Conservation (phyloP, 1,140 invertebrate species). For the Caenorhabditis latens region DNA sequence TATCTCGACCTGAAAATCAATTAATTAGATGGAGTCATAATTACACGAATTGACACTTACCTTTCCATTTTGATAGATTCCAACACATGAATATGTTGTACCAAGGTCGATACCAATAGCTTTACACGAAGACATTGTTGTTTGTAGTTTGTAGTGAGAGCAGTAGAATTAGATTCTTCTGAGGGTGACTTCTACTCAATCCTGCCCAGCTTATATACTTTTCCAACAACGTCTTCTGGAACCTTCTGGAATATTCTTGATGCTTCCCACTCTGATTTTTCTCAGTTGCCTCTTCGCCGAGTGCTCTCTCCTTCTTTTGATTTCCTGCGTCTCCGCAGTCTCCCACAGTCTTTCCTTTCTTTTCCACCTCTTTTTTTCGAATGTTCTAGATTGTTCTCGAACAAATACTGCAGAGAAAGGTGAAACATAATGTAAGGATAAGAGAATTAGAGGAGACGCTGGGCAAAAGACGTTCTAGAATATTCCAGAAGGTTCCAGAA, state of each 20-base stretch:
- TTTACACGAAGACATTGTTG: conserved; percentile 77
- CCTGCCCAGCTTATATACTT: neutral
- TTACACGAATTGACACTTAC: conserved; percentile 74
- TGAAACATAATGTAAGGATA: too few species aligned
- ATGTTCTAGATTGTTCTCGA: conserved; percentile 70
- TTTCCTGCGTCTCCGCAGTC: too few species aligned
- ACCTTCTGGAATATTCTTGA: neutral
- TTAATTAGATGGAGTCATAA: neutral
- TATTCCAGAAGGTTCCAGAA: conserved; percentile 4
- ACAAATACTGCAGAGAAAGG: too few species aligned
- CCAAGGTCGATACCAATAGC: conserved; percentile 98
- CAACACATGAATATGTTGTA: conserved; percentile 91
- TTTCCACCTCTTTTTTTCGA: neutral
- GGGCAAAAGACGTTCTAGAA: neutral
- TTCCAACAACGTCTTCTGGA: neutral
- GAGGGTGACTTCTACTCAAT: neutral
- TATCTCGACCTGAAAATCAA: conserved; percentile 82
- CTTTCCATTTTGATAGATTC: conserved; percentile 82
- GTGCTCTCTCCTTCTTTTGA: too few species aligned
- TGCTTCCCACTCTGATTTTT: too few species aligned
- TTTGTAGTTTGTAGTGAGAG: neutral
- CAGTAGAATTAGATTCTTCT: neutral
- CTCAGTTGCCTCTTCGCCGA: neutral
- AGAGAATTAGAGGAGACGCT: neutral
- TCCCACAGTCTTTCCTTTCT: neutral